A percentile compares a stretch with the other conserved stretches of the same genome.
phyloP scores from a whole-genome alignment of 2,797 vertebrate genomes.

The Craterocephalus amniculus region DNA sequence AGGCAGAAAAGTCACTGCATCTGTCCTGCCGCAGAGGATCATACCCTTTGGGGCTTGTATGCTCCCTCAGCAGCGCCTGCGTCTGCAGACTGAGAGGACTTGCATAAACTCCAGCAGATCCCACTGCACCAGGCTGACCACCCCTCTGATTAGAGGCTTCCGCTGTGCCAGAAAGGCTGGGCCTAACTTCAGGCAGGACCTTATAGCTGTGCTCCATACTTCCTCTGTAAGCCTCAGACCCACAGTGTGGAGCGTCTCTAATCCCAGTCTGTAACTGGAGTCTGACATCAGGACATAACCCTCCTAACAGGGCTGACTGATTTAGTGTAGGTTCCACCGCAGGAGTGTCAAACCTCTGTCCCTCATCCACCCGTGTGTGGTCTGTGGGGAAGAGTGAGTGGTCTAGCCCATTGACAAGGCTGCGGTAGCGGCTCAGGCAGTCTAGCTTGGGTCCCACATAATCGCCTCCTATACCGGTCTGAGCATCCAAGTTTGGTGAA shows the following conservation, averaged over 20 bases:
- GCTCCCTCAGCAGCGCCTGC: conserved; percentile 80
- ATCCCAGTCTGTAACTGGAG: conserved; percentile 84
- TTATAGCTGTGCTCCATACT: conserved; percentile 81
- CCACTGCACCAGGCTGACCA: conserved; percentile 54
- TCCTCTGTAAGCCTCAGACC: conserved; percentile 80
- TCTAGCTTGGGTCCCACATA: conserved; percentile 71
- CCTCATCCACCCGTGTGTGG: conserved; percentile 83
- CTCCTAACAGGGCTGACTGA: conserved; percentile 88
- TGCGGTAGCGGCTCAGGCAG: conserved; percentile 83
- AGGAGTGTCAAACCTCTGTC: conserved; percentile 90
- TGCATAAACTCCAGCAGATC: conserved; percentile 77
- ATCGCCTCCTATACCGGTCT: conserved; percentile 70
- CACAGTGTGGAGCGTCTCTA: conserved; percentile 72
- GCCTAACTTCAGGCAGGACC: conserved; percentile 86
- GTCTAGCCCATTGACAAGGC: conserved; percentile 87
- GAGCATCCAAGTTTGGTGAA: conserved; percentile 84
- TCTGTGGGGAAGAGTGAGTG: conserved; percentile 86
- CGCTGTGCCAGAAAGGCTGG: conserved; percentile 55
- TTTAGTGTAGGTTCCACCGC: conserved; percentile 90
- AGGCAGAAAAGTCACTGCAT: conserved; percentile 85
- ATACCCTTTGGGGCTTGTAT: conserved; percentile 65
- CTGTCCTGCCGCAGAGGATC: conserved; percentile 81
- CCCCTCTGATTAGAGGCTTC: conserved; percentile 78
- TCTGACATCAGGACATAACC: conserved; percentile 85
- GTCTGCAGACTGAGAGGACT: conserved; percentile 77